Evolutionary conservation across 1,140 invertebrate genomes (phyloP), one percentile per base, ranked within the genome.

Genomic region (Druon quercuslanigerum): DNA sequence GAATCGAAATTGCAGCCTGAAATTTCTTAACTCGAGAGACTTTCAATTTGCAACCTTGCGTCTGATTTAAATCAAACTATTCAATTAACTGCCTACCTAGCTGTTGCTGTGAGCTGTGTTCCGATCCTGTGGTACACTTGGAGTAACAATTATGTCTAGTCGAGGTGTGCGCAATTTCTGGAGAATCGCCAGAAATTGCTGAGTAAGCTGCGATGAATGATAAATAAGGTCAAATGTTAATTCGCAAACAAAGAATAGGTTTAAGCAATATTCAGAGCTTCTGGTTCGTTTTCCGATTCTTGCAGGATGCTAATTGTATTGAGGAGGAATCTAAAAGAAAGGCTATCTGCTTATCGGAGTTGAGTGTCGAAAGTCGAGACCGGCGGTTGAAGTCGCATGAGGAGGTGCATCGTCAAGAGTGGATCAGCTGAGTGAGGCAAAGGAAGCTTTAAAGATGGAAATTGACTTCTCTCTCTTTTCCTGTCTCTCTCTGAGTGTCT

Each of bases 381-480:
- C 25, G 5, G 57, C 57, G 40, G 25, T 33, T 33, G 40, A 5
- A 46, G 9, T 8, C 40, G 7, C 7, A 11, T 8, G 40, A 46
- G 25, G 57, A 66, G 33, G 57, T 40, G 57, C 57, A 66, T 66
- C 57, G 57, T 66, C 57, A 66, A 66, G 57, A 66, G 57, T 66
- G 57, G 25, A 40, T 66, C 40, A 46, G 25, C 25, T 11, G 40
- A 46, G 40, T 46, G 40, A 66, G 57, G 19, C 8, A 40, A 20
- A 66, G 20, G 57, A 33, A 14, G 57, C 56, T 40, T 66, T 66
- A 40, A 80, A 73, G 76, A 80, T 83, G 77, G 79, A 80, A 83
- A 84, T 83, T 84, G 79, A 20, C 76, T 20, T 74, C 73, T 79
- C 70, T 76, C 79, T 77, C 13, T 74, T 71, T 51, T 79, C 75